Evolutionary conservation across 2,113 vertebrate genomes (phyloP).

Genomic region (Chionodraco myersi): DNA sequence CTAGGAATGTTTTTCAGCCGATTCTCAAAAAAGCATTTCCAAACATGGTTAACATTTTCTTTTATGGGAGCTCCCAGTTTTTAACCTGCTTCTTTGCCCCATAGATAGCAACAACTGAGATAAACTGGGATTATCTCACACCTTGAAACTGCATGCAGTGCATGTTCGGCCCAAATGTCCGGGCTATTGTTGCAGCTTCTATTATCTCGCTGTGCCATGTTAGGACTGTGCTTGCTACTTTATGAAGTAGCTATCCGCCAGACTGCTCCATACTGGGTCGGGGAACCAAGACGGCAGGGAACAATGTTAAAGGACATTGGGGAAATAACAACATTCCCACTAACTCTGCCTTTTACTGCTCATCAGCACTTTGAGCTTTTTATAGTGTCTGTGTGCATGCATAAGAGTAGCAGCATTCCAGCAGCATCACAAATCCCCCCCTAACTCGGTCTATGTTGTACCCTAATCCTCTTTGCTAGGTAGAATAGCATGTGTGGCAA

Average conservation of each 20-base stretch:
- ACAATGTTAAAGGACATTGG: conserved; percentile 64
- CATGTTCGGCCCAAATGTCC: conserved; percentile 39
- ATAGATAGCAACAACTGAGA: conserved; percentile 17
- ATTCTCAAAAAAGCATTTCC: neutral
- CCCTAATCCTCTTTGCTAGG: conserved; percentile 64
- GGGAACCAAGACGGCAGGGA: conserved; percentile 43
- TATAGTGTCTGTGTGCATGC: conserved; percentile 58
- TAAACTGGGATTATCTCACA: conserved; percentile 42
- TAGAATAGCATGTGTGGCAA: conserved; percentile 49
- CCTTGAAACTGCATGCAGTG: conserved; percentile 28
- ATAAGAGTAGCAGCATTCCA: conserved; percentile 47
- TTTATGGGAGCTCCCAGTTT: neutral
- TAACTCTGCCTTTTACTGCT: conserved; percentile 64
- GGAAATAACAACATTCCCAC: conserved; percentile 71
- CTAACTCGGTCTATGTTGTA: conserved; percentile 49
- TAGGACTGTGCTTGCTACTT: conserved; percentile 10
- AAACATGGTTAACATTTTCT: neutral
- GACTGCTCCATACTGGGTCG: conserved; percentile 46
- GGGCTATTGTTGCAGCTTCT: neutral
- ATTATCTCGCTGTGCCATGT: conserved; percentile 31
- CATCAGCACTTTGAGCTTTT: conserved; percentile 74
- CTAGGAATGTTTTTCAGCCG: neutral
- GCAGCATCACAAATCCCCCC: conserved; percentile 45
- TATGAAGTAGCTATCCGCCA: conserved; percentile 20
- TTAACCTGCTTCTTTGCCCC: neutral